phyloP scores from a whole-genome alignment of 1,140 invertebrate species.

The Trichogramma pretiosum region DNA sequence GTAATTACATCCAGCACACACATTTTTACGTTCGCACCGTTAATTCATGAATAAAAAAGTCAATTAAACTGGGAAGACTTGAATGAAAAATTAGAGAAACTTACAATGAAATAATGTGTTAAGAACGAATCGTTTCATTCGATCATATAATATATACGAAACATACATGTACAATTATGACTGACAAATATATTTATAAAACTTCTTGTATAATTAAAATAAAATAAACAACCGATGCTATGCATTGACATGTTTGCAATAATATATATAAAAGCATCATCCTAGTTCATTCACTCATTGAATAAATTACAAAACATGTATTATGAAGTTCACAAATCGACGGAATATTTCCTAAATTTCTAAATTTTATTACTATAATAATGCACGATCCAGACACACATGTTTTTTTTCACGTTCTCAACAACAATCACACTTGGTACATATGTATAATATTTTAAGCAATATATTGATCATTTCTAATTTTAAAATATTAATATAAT shows the following conservation, averaged over 20 bases:
- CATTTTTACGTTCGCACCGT: slow-evolving; percentile 17
- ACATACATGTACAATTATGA: slow-evolving; percentile 9
- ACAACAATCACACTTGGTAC: slow-evolving; percentile 14
- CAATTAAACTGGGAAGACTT: slow-evolving; percentile 15
- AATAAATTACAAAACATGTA: slow-evolving; percentile 18
- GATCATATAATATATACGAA: slow-evolving; percentile 1
- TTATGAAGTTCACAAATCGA: no score
- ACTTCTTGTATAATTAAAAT: slow-evolving; percentile 13
- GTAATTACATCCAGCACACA: slow-evolving; percentile 20
- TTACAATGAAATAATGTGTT: slow-evolving; percentile 1
- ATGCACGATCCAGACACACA: no score
- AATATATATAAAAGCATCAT: slow-evolving; percentile 12
- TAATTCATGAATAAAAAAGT: slow-evolving; percentile 13
- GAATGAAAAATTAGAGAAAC: slow-evolving; percentile 8
- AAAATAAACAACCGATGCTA: slow-evolving; percentile 7
- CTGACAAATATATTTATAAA: slow-evolving; percentile 10
- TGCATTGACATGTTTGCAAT: no score
- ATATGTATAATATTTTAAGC: slow-evolving; percentile 6
- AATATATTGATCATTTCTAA: slow-evolving; percentile 7
- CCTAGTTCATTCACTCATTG: slow-evolving; percentile 9
- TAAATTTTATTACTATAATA: no score
- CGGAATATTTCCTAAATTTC: no score
- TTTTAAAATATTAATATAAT: background rate
- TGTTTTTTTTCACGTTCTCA: no score
- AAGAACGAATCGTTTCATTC: slow-evolving; percentile 6